Evolutionary conservation across 2,888 invertebrate genomes (phyloP), one percentile per base, ranked within the genome.

Genomic region (Tipula vernalis): DNA sequence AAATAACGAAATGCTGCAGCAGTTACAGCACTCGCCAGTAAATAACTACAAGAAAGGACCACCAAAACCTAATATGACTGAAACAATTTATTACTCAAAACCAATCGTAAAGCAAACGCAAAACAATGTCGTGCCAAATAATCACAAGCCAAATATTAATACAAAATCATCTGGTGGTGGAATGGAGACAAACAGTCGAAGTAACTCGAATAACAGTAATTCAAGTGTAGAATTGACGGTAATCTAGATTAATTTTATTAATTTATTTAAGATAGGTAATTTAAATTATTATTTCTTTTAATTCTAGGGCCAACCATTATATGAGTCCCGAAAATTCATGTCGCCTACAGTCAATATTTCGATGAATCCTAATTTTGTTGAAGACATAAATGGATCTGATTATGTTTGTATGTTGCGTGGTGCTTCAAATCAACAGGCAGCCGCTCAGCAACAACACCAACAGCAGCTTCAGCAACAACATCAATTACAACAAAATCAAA

Each of bases 381-480:
- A 96, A 87, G 96, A 95, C 88, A 94, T 95, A 18, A 96, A 96
- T 90, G 95, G 95, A 87, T 95, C 95, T 15, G 96, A 96, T 90
- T 96, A 96, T 91, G 96, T 96, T 36, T 95, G 96, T 89, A 96
- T 96, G 96, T 96, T 96, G 13, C 96, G 96, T n/a, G 83, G 83
- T 2, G 44, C 36, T 13, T 41, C 86, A 42, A 41, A 12, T n/a
- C 86, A 86, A 18, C 86, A 83, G 18, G 83, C 42, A 28, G 36
- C 28, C n/a, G 86, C 42, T 87, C 84, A 87, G 86, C 36, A 85
- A 6, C 85, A 85, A 41, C 85, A 85, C 15, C 85, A 47, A 57
- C 44, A 36, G 3, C 85, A 86, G 15, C 12, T 83, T 15, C 84
- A 51, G 5, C 47, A n/a, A 39, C 85, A 86, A n/a, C 87, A 87